Evolutionary conservation across 2,888 invertebrate species (phyloP).

Genomic region (Volucella inanis): DNA sequence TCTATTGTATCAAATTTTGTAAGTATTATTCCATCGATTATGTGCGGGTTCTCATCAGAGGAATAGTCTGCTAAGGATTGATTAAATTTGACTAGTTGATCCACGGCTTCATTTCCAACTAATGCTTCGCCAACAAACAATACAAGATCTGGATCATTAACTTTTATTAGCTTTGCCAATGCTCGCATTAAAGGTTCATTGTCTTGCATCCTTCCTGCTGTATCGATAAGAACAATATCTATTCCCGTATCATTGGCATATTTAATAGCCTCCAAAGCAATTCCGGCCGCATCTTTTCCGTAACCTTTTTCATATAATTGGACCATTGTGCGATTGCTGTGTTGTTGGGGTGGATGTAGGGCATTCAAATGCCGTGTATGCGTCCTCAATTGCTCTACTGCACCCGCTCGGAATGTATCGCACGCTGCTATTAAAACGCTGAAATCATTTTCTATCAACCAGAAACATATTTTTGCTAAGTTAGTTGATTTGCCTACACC

Average conservation of each 20-base stretch:
- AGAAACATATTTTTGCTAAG: conserved; percentile 99
- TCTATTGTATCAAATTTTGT: conserved; percentile 99
- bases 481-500: conserved; percentile 99
- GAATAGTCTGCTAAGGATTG: conserved; percentile 97
- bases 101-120: conserved; percentile 99
- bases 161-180: conserved; percentile 97
- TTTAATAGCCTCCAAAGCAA: conserved; percentile 98
- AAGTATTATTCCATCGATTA: conserved; percentile 99
- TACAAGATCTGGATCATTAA: conserved; percentile 98
- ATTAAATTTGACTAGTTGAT: conserved; percentile 99
- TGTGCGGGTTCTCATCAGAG: conserved; percentile 90
- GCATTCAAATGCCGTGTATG: conserved; percentile 96
- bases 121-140: conserved; percentile 99
- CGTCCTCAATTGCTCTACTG: conserved; percentile 98
- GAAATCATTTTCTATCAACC: conserved; percentile 98
- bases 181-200: conserved; percentile 99
- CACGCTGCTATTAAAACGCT: conserved; percentile 98
- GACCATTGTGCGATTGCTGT: conserved; percentile 91
- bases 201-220: conserved; percentile 99
- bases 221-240: conserved; percentile 98
- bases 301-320: conserved; percentile 99
- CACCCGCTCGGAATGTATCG: conserved; percentile 99
- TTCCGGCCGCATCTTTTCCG: conserved; percentile 98
- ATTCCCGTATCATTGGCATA: conserved; percentile 91
- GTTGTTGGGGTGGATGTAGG: conserved; percentile 91